Percentiles rank a stretch among this genome's conserved stretches.
Evolutionary conservation across 1,140 invertebrate species (phyloP).

Genomic region (Gryllus bimaculatus): DNA sequence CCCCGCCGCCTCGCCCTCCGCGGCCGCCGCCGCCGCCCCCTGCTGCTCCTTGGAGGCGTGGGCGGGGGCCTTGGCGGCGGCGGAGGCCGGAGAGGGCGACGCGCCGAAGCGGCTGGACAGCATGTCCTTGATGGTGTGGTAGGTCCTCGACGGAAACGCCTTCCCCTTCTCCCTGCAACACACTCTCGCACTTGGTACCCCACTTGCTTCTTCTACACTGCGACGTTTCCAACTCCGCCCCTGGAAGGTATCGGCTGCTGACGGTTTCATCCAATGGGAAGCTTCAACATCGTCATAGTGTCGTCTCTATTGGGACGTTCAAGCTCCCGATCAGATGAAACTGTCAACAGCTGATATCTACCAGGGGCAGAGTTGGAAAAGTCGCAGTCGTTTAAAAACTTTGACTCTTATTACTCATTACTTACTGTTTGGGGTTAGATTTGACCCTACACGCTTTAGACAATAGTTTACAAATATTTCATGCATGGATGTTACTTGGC

Average conservation of each 20-base stretch:
- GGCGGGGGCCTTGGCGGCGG: slow-evolving; percentile 2
- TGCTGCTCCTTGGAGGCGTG: not conserved
- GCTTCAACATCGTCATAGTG: too few species aligned
- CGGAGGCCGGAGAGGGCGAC: not conserved
- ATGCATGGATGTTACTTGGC: too few species aligned
- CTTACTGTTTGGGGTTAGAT: too few species aligned
- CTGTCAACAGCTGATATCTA: too few species aligned
- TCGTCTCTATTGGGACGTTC: too few species aligned
- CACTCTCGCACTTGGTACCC: not conserved
- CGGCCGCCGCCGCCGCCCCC: not conserved
- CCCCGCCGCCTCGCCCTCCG: not conserved
- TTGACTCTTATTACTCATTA: too few species aligned
- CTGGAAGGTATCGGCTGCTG: not conserved
- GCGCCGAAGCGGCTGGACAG: slow-evolving; percentile 67
- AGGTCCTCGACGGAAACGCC: slow-evolving; percentile 49
- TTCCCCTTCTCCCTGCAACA: slow-evolving; percentile 22
- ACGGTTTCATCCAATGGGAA: too few species aligned
- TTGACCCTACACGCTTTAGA: too few species aligned
- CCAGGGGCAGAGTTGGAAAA: too few species aligned
- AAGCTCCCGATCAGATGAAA: too few species aligned
- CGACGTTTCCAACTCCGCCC: not conserved
- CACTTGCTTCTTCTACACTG: not conserved
- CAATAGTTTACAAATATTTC: too few species aligned
- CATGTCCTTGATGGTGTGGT: slow-evolving; percentile 75
- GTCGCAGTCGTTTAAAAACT: too few species aligned